Base-by-base conservation (phyloP, 2,113 vertebrate species). In the Chloebia gouldiae region DNA sequence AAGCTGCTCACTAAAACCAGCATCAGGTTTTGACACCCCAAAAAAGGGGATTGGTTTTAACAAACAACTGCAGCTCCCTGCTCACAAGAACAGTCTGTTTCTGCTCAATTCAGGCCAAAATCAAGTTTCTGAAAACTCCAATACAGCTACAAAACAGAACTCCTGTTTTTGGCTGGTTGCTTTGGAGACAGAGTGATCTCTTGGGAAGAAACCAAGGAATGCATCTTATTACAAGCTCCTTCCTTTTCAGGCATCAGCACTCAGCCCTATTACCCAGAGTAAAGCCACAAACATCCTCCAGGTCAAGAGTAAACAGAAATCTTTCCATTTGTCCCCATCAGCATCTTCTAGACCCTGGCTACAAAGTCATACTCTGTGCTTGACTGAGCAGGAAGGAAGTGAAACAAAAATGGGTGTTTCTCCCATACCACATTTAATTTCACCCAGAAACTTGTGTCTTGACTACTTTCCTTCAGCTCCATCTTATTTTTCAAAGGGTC, bases 271-370 rank as follows among this genome's bases (percentile, higher is more conserved):
- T 88, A 92, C 57, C 72, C 95, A 56, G 94, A 86, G 44, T 20
- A 78, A 92, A 92, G 94, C 88, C 92, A 93, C 92, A 97, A 97
- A 93, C 92, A 95, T 96, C 91, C 94, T 96, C 91, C 92, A 22
- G 72, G 88, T 81, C 81, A 88, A 81, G 60, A 92, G 94, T 75
- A 92, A 90, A 96, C 89, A 96, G 56, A 81, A 91, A 75, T 75
- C 89, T 81, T 87, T 92, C 88, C 72, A 75, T 81, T 49, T 60
- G 77, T 84, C 28, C 54, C 68, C 40, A 31, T 53, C 90, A 94
- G 53, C 82, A 66, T 59, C 81, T 90, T 47, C 76, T 64, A 56
- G 30, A 75, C 6, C 7, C 63, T 5, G 23, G 18, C 66, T 45
- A 51, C 23, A 18, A 33, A 84, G 44, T 30, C 65, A 25, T 23